Percentiles rank a stretch among this genome's conserved stretches.
These are phyloP conservation scores for Heliconius erato DNA, from an alignment of 2,888 invertebrate species.

Conservation along the genomic window DNA sequence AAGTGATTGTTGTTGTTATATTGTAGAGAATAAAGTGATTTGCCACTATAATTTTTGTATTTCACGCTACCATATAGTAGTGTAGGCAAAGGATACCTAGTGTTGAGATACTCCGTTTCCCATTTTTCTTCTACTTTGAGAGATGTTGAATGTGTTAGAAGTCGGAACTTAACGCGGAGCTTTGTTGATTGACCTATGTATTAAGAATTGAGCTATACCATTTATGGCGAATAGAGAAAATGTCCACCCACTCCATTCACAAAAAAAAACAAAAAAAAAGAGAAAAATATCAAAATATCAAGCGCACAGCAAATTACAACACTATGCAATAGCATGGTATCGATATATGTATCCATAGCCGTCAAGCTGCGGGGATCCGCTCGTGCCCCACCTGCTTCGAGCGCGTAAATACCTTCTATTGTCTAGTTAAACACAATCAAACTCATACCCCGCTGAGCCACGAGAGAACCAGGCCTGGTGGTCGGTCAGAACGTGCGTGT, in stretches of 20 bases:
- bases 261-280: not conserved
- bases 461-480: slow-evolving; percentile 55
- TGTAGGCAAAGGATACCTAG: no score
- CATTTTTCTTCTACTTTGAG: no score
- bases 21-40: not conserved
- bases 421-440: slow-evolving; percentile 54
- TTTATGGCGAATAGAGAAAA: not conserved
- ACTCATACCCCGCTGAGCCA: slow-evolving; percentile 53
- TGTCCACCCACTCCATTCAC: no score
- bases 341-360: slow-evolving; percentile 61
- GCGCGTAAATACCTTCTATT: slow-evolving; percentile 56
- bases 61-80: no score
- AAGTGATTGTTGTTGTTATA: not conserved
- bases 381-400: slow-evolving; percentile 57
- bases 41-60: no score
- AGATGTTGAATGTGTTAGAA: no score
- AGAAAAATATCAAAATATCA: not conserved
- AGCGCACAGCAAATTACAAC: slow-evolving; percentile 3
- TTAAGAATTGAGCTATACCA: no score
- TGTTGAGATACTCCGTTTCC: no score
- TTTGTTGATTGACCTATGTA: no score
- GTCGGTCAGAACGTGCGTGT: slow-evolving; percentile 52
- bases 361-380: slow-evolving; percentile 61
- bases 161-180: no score
- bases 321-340: slow-evolving; percentile 11